A percentile compares a stretch with the other conserved stretches of the same genome.
Evolutionary conservation across 2,888 invertebrate genomes (phyloP).

Genomic region (Meganola albula): DNA sequence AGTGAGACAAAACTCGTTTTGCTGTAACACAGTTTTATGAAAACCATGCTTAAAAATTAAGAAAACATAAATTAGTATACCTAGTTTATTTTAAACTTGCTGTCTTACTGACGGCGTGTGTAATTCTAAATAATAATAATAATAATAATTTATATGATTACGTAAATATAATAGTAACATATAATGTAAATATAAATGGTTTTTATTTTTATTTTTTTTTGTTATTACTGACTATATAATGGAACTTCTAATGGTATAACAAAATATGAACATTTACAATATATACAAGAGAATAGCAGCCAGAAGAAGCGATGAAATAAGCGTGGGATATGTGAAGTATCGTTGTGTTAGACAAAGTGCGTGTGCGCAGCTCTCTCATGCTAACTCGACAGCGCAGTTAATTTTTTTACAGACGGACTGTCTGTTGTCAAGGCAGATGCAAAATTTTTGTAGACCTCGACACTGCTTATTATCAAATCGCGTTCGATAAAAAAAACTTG

Average conservation of each 20-base stretch:
- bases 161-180: too few relatives aligned
- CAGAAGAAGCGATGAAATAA: constrained; percentile 54
- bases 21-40: constrained; percentile 5
- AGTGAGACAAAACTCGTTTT: constrained; percentile 1
- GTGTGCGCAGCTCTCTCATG: constrained; percentile 42
- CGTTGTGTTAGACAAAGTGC: constrained; percentile 43
- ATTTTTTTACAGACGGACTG: constrained; percentile 35
- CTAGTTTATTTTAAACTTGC: too few relatives aligned
- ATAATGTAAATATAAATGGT: too few relatives aligned
- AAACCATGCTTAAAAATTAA: constrained; percentile 23
- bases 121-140: too few relatives aligned
- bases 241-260: too few relatives aligned
- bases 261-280: too few relatives aligned
- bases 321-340: constrained; percentile 42
- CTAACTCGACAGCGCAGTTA: constrained; percentile 38
- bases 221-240: too few relatives aligned
- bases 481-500: constrained; percentile 26
- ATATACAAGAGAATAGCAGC: constrained; percentile 47
- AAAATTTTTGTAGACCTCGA: constrained; percentile 20
- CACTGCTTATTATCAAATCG: constrained; percentile 9
- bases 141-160: too few relatives aligned
- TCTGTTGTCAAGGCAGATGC: constrained; percentile 31
- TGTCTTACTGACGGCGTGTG: too few relatives aligned
- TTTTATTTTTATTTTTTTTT: too few relatives aligned
- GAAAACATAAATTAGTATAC: too few relatives aligned